A percentile compares a stretch with the other conserved stretches of the same genome.
Conservation (phyloP, 2,888 invertebrate genomes). For the Cheilosia pagana region DNA sequence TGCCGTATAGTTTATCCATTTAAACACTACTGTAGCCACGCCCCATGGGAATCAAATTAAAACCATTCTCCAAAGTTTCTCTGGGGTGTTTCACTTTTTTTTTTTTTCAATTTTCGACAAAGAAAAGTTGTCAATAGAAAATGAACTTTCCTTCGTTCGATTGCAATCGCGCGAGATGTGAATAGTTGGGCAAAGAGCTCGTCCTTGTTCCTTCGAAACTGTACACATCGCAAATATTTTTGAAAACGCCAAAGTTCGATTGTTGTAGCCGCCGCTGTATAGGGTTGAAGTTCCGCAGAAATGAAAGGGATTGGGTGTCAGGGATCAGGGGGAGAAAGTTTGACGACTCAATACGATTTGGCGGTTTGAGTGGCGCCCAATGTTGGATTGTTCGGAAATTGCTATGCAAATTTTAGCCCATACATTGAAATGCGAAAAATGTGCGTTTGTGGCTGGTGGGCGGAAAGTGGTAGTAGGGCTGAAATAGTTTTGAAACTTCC, state of each 20-base stretch:
- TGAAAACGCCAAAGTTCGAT: slow-evolving; percentile 30
- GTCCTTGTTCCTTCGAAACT: neutral
- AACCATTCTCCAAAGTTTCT: slow-evolving; percentile 24
- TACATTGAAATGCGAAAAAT: neutral
- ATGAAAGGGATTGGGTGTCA: slow-evolving; percentile 20
- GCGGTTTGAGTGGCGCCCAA: slow-evolving; percentile 27
- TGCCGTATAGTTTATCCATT: slow-evolving; percentile 14
- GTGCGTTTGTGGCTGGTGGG: neutral
- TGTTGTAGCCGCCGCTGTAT: neutral
- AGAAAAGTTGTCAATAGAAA: slow-evolving; percentile 45
- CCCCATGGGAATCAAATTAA: slow-evolving; percentile 41
- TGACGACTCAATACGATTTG: slow-evolving; percentile 32
- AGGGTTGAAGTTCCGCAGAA: neutral
- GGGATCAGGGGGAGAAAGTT: slow-evolving; percentile 28
- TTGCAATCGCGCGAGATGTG: slow-evolving; percentile 23
- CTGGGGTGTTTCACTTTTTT: slow-evolving; percentile 9
- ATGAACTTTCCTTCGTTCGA: slow-evolving; percentile 17
- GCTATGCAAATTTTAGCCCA: slow-evolving; percentile 36
- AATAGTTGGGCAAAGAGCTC: slow-evolving; percentile 25
- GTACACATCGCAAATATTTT: slow-evolving; percentile 14
- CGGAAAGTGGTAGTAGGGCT: neutral
- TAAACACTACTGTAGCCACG: neutral
- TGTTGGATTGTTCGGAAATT: slow-evolving; percentile 43
- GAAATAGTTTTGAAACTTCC: neutral
- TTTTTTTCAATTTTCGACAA: slow-evolving; percentile 26